Evolutionary conservation across 2,888 invertebrate genomes (phyloP), one percentile per base, ranked within the genome.

Genomic region (Cataglyphis rosenhaueri): DNA sequence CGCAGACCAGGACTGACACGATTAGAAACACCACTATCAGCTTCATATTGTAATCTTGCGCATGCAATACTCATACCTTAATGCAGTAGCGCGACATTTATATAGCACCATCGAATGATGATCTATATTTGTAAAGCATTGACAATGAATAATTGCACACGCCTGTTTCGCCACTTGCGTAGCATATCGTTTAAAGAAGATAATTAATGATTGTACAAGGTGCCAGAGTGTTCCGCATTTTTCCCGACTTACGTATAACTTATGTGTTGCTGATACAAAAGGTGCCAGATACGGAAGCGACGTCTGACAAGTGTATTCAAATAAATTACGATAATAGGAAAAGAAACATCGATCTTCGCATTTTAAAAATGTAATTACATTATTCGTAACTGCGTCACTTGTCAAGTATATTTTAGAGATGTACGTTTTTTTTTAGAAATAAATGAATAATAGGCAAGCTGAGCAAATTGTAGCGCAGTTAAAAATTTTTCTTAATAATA

Each of bases 121-220:
- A 18, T 70, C 64, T 70, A 59, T 75, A 74, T 79, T 76, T 71
- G 73, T 82, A 85, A 85, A 66, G 65, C 71, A 81, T 79, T 85
- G 75, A 83, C 84, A 74, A 57, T 81, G 85, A 88, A 87, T 83
- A 84, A 90, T 85, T 70, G 62, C 29, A 41, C 62, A 61, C 91
- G 89, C 73, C 89, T 92, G 90, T 85, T 84, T 83, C 75, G 71
- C 62, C 83, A 86, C 15, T 85, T 81, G 81, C 48, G 32, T 41
- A 48, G 8, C 59, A 55, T 8, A 61, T 15, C 32, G 76, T 64
- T 73, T 78, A 81, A 82, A 57, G 84, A 75, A 57, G 81, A 18
- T 71, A 86, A 88, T 85, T 87, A 84, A 87, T 85, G 64, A 84
- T 83, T 86, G 61, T 32, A 29, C 21, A 9, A 18, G 65, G 57